phyloP scores from a whole-genome alignment of 2,797 vertebrate genomes.

The Zalophus californianus region DNA sequence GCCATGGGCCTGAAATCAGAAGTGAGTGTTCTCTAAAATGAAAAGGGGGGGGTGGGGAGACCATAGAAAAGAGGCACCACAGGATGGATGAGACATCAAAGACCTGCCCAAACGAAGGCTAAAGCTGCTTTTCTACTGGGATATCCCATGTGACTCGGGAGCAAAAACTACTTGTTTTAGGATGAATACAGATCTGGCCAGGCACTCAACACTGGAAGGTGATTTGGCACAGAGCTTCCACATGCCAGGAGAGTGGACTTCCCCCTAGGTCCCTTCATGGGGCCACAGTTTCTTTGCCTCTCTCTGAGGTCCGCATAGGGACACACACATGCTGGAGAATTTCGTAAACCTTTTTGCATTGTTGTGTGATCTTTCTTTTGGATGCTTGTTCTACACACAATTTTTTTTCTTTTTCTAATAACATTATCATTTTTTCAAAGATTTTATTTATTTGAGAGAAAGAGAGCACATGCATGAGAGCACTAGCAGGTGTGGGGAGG shows the following conservation, averaged over 20 bases:
- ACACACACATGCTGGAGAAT: background rate
- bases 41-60: background rate
- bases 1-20: background rate
- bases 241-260: background rate
- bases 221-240: background rate
- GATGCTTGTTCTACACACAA: background rate
- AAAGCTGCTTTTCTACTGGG: background rate
- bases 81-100: background rate
- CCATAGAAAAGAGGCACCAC: background rate
- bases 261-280: background rate
- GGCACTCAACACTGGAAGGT: background rate
- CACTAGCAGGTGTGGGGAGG: too few species aligned
- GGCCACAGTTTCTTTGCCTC: background rate
- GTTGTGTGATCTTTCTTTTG: background rate
- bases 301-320: background rate
- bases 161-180: background rate
- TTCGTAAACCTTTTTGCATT: background rate
- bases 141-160: background rate
- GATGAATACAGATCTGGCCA: background rate
- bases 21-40: background rate
- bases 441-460: background rate
- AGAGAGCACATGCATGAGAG: too few species aligned
- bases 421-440: background rate
- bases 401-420: slow-evolving; percentile 24
- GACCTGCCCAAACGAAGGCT: background rate